phyloP scores from a whole-genome alignment of 2,888 invertebrate species.

The Lithosia quadra region DNA sequence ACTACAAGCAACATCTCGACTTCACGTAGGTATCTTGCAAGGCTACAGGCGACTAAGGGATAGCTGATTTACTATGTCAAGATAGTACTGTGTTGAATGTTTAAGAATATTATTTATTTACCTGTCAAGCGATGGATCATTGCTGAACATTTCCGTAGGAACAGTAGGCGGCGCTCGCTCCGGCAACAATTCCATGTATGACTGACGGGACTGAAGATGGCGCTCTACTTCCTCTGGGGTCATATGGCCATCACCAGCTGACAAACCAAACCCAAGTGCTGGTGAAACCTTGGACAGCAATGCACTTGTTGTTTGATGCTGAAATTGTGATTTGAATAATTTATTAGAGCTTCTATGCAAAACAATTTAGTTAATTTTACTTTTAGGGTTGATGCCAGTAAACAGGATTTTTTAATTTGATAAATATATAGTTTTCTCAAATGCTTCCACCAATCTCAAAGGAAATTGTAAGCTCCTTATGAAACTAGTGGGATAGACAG shows the following conservation, averaged over 20 bases:
- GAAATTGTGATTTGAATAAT: conserved; percentile 51
- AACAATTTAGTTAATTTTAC: too few relatives aligned
- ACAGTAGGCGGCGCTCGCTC: conserved; percentile 96
- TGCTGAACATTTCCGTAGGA: conserved; percentile 97
- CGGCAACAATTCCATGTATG: conserved; percentile 92
- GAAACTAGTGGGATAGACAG: too few relatives aligned
- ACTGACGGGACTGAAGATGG: conserved; percentile 94
- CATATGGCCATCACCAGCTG: conserved; percentile 91
- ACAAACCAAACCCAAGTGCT: conserved; percentile 73
- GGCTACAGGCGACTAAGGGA: too few relatives aligned
- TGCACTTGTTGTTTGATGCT: conserved; percentile 85
- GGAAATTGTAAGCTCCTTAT: not conserved
- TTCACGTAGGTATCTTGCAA: too few relatives aligned
- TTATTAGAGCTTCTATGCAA: not conserved
- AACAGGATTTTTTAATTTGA: too few relatives aligned
- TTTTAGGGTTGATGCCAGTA: too few relatives aligned
- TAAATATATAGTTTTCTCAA: too few relatives aligned
- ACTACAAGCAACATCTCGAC: too few relatives aligned
- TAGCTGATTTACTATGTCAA: too few relatives aligned
- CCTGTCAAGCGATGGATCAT: conserved; percentile 96
- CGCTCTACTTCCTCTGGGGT: conserved; percentile 96
- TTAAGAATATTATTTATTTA: too few relatives aligned
- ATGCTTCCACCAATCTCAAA: too few relatives aligned
- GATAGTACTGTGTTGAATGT: too few relatives aligned
- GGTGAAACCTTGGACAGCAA: conserved; percentile 87